phyloP scores from a whole-genome alignment of 2,797 vertebrate genomes.

The Zalophus californianus region DNA sequence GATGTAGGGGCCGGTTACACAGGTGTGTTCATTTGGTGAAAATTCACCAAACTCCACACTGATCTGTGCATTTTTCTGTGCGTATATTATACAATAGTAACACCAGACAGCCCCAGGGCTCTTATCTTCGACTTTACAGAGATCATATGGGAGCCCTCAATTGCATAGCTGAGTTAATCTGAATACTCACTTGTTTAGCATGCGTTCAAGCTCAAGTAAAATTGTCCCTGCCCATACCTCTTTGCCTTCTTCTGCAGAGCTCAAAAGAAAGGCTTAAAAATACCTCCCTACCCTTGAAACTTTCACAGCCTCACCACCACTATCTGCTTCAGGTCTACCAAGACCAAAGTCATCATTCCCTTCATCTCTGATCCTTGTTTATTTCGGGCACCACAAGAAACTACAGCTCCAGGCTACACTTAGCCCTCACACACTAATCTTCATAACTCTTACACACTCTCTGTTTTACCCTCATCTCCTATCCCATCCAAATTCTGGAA shows the following conservation, averaged over 20 bases:
- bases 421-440: neutral
- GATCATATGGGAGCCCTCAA: neutral
- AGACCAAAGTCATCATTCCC: neutral
- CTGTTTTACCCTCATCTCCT: neutral
- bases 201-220: neutral
- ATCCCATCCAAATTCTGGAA: conserved; percentile 10
- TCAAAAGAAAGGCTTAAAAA: neutral
- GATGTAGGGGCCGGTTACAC: neutral
- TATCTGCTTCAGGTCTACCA: neutral
- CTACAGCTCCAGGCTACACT: neutral
- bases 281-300: neutral
- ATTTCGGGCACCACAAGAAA: neutral
- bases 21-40: neutral
- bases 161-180: neutral
- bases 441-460: neutral
- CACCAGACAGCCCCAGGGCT: neutral
- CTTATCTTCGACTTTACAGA: neutral
- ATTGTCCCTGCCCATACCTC: neutral
- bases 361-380: neutral
- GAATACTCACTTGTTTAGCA: neutral
- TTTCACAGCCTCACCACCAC: neutral
- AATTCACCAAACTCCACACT: neutral
- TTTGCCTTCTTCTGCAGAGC: neutral
- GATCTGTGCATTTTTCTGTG: neutral
- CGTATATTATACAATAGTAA: neutral